phyloP scores from a whole-genome alignment of 37 sponge, comb jelly and placozoan species.

The Bolinopsis microptera region DNA sequence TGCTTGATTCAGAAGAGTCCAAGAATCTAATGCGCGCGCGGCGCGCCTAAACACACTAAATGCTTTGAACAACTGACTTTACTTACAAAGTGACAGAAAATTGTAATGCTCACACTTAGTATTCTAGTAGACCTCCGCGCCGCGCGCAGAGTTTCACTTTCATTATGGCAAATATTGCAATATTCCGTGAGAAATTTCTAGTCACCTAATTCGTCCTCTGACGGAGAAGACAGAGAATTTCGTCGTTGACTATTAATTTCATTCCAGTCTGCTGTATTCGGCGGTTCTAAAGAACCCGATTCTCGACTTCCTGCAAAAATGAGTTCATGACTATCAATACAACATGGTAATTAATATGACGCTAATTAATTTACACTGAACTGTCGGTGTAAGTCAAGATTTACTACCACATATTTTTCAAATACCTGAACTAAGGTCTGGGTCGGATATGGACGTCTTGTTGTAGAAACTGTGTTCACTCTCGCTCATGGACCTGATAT shows the following conservation, averaged over 20 bases:
- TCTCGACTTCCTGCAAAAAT: neutral
- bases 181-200: neutral
- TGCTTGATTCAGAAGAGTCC: too few species aligned
- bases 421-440: slow-evolving; percentile 30
- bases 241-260: slow-evolving; percentile 40
- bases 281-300: neutral
- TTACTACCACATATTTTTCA: neutral
- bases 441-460: slow-evolving; percentile 45
- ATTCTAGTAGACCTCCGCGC: slow-evolving; percentile 14
- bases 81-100: neutral
- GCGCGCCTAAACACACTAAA: slow-evolving; percentile 66
- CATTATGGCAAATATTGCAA: neutral
- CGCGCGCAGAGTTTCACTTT: slow-evolving; percentile 22
- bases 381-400: too few species aligned
- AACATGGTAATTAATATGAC: too few species aligned
- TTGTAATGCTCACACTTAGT: neutral
- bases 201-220: slow-evolving; percentile 58
- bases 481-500: slow-evolving; percentile 26
- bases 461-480: slow-evolving; percentile 51
- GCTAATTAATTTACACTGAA: too few species aligned
- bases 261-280: slow-evolving; percentile 30
- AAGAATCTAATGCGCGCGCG: neutral
- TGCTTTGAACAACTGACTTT: slow-evolving; percentile 19
- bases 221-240: slow-evolving; percentile 42
- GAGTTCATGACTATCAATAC: too few species aligned